Base-by-base conservation (phyloP, 2,113 vertebrate species). In the Amphiprion percula region DNA sequence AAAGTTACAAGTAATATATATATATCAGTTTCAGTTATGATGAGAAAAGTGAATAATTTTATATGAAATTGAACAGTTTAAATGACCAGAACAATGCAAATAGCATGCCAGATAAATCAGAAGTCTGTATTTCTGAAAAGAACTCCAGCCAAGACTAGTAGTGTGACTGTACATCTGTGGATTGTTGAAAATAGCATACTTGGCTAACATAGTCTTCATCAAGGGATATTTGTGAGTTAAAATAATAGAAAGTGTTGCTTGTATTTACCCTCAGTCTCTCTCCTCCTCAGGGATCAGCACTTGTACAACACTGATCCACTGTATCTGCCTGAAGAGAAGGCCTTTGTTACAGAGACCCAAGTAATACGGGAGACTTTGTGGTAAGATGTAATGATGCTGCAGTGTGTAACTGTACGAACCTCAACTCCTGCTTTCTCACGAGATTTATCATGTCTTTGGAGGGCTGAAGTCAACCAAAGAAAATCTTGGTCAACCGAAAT, bases 321-420 rank as follows among this genome's bases (percentile, higher is more conserved):
- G 9, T 97, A 98, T 37, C 89, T 97, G 74, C 96, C 96, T 0
- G 97, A 98, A 82, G 97, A 99, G 76, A 97, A 95, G 84, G 94
- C 94, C 7, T 92, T 97, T 73, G 96, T 99, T 83, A 97, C 97
- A 0, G 98, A 99, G 93, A 96, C 96, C 0, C 98, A 99, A 90
- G 96, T 98, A 60, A 97, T 99, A 87, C 93, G 98, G 61, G 98
- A 99, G 93, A 98, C 96, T 0, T 86, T 99, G 49, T 99, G 98
- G 97, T 99, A 93, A 96, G 96, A 86, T 59, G 37, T n/a, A 17
- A 39, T 28, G 14, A 69, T 58, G 50, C 44, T 28, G 4, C 21
- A 16, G 6, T n/a, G 56, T 58, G 30, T 72, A 41, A 64, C 66
- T 75, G 41, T 44, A 23, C 59, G 11, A 23, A 63, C 44, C 4